Evolutionary conservation across 2,888 invertebrate species (phyloP), one percentile per base, ranked within the genome.

Genomic region (Carcina quercana): DNA sequence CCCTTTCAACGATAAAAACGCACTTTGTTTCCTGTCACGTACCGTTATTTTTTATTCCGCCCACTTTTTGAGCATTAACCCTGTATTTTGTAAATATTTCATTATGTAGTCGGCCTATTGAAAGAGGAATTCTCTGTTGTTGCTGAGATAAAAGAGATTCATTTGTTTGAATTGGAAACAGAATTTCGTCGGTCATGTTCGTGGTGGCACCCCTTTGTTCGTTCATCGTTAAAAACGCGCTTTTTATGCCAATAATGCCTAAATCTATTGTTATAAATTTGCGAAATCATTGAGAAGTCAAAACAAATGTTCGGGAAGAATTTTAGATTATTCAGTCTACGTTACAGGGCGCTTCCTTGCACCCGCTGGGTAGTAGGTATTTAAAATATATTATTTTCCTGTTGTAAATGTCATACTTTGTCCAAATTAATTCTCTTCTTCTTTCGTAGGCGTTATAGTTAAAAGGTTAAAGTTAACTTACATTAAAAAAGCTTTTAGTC

Each of bases 11-110:
- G 70, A 76, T 78, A 75, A 75, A 72, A 75, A 70, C 62, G 65
- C 66, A 70, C 67, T 74, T 76, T 74, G 72, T 74, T 72, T 65
- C 54, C 58, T 72, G 68, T 74, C 75, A 75, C 74, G 70, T 73
- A 47, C 60, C 59, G 58, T 69, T 70, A 70, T 72, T 76, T 76
- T 76, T 75, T 68, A 67, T 66, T 58, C 50, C 45, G 46, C 60
- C 51, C 53, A 24, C 12, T 70, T 64, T 70, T 67, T 58, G 44
- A 65, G 53, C 62, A 63, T 63, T 62, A 69, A 61, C 60, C 57
- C 56, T 48, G 58, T 54, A 59, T 69, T 64, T 64, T 60, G 66
- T 64, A 70, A 69, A 71, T 70, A 68, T 72, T 69, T 69, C 63
- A 72, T 70, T 63, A 64, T 58, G 49, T 52, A 70, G 59, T 61